Evolutionary conservation across 2,797 vertebrate genomes (phyloP).

Genomic region (Platalea minor): DNA sequence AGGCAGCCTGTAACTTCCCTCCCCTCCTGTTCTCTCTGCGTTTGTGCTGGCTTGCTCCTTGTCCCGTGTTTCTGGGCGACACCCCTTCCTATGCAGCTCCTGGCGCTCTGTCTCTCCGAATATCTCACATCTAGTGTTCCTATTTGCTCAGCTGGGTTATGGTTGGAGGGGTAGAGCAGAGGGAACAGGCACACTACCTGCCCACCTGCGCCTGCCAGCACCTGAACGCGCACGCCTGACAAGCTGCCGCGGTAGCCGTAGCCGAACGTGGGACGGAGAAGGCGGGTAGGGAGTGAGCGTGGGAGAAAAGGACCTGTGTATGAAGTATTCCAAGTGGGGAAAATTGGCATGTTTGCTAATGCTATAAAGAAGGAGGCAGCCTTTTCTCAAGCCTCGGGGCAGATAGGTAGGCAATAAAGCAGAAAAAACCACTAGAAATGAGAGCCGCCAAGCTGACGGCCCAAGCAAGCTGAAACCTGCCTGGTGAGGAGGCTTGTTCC

Average conservation of each 20-base stretch:
- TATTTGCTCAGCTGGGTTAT: fast-evolving
- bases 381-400: conserved; percentile 48
- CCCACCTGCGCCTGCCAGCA: not conserved
- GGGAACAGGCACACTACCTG: not conserved
- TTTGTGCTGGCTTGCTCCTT: not conserved
- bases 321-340: conserved; percentile 21
- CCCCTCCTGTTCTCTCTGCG: not conserved
- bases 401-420: conserved; percentile 30
- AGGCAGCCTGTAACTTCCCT: not conserved
- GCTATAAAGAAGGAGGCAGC: conserved; percentile 15
- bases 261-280: not conserved
- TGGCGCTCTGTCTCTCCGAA: not conserved
- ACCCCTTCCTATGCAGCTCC: not conserved
- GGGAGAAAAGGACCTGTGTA: conserved; percentile 10
- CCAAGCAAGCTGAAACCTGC: conserved; percentile 58
- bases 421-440: conserved; percentile 30
- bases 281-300: not conserved
- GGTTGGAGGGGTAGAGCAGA: not conserved
- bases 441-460: conserved; percentile 4
- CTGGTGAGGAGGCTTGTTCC: not conserved
- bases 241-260: not conserved
- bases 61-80: not conserved
- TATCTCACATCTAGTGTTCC: not conserved
- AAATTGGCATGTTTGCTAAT: conserved; percentile 10
- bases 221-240: not conserved